Base-by-base conservation (phyloP, 1,140 invertebrate species). In the Chymomyza costata region DNA sequence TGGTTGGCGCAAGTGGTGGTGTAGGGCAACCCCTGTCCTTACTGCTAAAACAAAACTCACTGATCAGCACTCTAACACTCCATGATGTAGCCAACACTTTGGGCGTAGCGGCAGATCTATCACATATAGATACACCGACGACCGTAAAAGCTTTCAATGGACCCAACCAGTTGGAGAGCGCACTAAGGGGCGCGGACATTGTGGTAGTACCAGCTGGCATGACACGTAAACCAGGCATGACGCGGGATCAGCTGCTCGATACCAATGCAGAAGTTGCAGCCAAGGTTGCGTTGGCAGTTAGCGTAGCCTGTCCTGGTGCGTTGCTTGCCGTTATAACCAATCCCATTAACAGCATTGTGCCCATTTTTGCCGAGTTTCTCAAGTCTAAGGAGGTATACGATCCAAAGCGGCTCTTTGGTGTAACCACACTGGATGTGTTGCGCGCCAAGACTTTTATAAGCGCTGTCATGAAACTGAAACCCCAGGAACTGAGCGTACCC, bases 201-300 rank as follows among this genome's bases (percentile, higher is more conserved):
- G 94, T 99, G 1, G 92, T 99, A 13, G 95, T 99, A 65, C 96
- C 97, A 30, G 98, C 97, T 41, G 98, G 97, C 34, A 93, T 98
- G 0, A 96, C 97, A 19, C 90, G 96, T 53, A 98, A 98, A 87
- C 96, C 97, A 34, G 96, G 90, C 49, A 94, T 95, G 93, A 93
- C 90, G 3, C 88, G 93, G 39, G 95, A 97, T 86, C 97, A 99
- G 87, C 89, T 99, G 1, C 97, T 99, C 86, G 97, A 97, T 84
- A 97, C 93, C 1, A 99, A 99, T 87, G 97, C 96, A 14, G 92
- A 92, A n/a, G 97, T 99, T 81, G 97, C 99, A 0, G 88, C 93
- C 5, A 93, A 96, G 85, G 87, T 99, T 3, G 91, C 91, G 1
- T 85, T 89, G 41, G 93, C 91, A 3, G 88, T 92, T 51, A 94